Evolutionary conservation across 2,888 invertebrate species (phyloP), one percentile per base, ranked within the genome.

Genomic region (Latrodectus elegans): DNA sequence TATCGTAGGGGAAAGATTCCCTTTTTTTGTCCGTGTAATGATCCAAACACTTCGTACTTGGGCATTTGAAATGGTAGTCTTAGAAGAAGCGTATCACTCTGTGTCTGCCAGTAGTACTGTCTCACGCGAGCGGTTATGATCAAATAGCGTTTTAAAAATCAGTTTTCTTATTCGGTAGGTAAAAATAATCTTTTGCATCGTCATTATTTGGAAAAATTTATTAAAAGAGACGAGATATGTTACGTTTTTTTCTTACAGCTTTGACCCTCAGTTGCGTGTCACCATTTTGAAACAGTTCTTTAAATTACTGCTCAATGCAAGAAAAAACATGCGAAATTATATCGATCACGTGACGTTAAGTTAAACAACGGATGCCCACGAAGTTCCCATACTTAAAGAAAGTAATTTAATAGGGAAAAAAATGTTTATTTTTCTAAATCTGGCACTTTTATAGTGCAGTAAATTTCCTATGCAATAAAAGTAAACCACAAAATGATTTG

Each of bases 141-240:
- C 12, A 60, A 60, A 60, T 60, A n/a, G 60, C 60, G 60, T 60
- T 60, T 60, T 60, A 60, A 60, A 60, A 60, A 60, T 60, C 60
- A 60, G 60, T 60, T 60, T 60, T n/a, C n/a, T 15, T n/a, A 15
- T 60, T n/a, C n/a, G n/a, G 60, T 60, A 12, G 14, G 12, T 60
- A 73, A 81, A 67, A 65, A 14, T 22, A 52, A 8, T 15, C 15
- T 38, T 17, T 76, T 53, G 51, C 73, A 53, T 73, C 67, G 65
- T 22, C 38, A 52, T 70, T 80, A 80, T 15, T 52, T n/a, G 22
- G 64, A 52, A 68, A 53, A 67, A 67, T 74, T 53, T 26, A 52
- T 73, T 81, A 17, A 73, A 53, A 26, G 22, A 60, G 60, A 10
- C n/a, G n/a, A 38, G 12, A 60, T 15, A n/a, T n/a, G 60, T 60